These are phyloP conservation scores for Drosophila longiperda DNA, from an alignment of 2,888 invertebrate genomes.

Conservation along the genomic window DNA sequence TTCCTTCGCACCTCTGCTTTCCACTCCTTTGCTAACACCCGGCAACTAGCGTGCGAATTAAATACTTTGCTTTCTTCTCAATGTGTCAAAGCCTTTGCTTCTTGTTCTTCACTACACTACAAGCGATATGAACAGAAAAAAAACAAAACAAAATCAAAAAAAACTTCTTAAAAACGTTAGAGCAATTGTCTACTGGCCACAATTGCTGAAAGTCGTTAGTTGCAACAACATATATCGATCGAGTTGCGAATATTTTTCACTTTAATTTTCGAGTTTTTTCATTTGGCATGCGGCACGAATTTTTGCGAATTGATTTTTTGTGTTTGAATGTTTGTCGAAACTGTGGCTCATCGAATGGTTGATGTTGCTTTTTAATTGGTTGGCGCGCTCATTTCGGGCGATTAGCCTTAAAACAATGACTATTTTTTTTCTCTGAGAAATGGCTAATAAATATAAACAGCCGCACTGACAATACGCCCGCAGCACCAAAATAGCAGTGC, in stretches of 20 bases:
- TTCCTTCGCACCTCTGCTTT: constrained; percentile 17
- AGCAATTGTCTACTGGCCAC: constrained; percentile 13
- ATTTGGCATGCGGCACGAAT: constrained; percentile 37
- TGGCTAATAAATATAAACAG: constrained; percentile 38
- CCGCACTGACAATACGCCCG: constrained; percentile 46
- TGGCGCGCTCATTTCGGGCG: constrained; percentile 50
- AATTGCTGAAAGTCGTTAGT: constrained; percentile 15
- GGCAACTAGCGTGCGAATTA: constrained; percentile 39
- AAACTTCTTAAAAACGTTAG: constrained; percentile 5
- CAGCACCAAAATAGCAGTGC: constrained; percentile 39
- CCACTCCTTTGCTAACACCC: constrained; percentile 29
- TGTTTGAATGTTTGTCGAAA: constrained; percentile 26
- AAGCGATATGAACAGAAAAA: constrained; percentile 21
- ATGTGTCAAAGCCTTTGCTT: background rate
- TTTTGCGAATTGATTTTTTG: constrained; percentile 46
- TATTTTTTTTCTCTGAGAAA: constrained; percentile 51
- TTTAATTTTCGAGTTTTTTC: constrained; percentile 25
- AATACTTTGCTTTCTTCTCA: constrained; percentile 19
- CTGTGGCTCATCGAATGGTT: constrained; percentile 20
- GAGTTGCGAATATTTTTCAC: constrained; percentile 31
- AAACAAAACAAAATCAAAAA: constrained; percentile 21
- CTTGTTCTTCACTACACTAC: constrained; percentile 14
- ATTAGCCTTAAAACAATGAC: constrained; percentile 43
- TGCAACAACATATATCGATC: constrained; percentile 47
- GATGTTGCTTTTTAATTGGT: constrained; percentile 16